Evolutionary conservation across 1,140 invertebrate species (phyloP).

Genomic region (Berghia stephanieae): DNA sequence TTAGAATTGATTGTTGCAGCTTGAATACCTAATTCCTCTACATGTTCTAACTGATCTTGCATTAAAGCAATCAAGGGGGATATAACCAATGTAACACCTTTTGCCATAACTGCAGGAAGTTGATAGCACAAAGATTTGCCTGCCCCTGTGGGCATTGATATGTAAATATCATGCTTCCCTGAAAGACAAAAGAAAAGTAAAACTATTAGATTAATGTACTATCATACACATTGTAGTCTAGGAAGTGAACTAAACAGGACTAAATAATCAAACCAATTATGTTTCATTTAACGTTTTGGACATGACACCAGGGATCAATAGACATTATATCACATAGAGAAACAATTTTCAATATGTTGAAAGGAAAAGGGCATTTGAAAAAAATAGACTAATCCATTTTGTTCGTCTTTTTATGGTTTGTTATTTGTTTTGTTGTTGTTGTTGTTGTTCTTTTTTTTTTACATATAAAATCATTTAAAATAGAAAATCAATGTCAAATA

Average conservation of each 20-base stretch:
- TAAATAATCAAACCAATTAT: background rate
- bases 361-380: too few relatives aligned
- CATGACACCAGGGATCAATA: too few relatives aligned
- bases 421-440: too few relatives aligned
- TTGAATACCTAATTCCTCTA: slow-evolving; percentile 74
- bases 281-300: too few relatives aligned
- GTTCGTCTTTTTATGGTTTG: too few relatives aligned
- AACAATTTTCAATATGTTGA: too few relatives aligned
- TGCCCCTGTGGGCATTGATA: slow-evolving; percentile 79
- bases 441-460: too few relatives aligned
- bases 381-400: too few relatives aligned
- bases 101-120: slow-evolving; percentile 73
- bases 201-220: background rate
- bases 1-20: slow-evolving; percentile 91
- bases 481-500: too few relatives aligned
- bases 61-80: slow-evolving; percentile 79
- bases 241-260: background rate
- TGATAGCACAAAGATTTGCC: slow-evolving; percentile 81
- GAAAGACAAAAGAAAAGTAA: slow-evolving; percentile 40
- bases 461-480: too few relatives aligned
- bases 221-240: background rate
- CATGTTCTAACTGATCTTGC: slow-evolving; percentile 70
- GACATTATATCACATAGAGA: too few relatives aligned
- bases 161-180: slow-evolving; percentile 74
- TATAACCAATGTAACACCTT: slow-evolving; percentile 74